Conservation (phyloP, 35 echinoderm and acorn worm species). For the Anneissia japonica region DNA sequence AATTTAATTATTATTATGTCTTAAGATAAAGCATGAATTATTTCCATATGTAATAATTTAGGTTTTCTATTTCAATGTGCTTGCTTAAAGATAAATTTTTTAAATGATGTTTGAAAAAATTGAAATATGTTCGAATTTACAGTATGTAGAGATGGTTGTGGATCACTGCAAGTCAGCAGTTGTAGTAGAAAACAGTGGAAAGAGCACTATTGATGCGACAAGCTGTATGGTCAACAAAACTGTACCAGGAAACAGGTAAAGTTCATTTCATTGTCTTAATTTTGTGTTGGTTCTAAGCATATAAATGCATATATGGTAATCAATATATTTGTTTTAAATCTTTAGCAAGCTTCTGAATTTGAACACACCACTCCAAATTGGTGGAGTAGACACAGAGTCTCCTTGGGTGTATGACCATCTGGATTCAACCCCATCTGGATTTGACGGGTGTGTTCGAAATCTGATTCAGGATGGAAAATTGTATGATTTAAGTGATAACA, state of each 20-base stretch:
- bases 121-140: neutral
- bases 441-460: conserved; percentile 77
- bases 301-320: no score
- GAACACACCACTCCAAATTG: conserved; percentile 77
- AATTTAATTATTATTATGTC: no score
- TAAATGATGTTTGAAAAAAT: neutral
- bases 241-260: conserved; percentile 27
- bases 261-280: neutral
- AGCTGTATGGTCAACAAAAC: conserved; percentile 31
- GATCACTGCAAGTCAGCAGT: conserved; percentile 49
- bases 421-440: conserved; percentile 15
- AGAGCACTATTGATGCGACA: neutral
- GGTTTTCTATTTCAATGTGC: no score
- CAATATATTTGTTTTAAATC: no score
- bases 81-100: no score
- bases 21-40: no score
- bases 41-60: no score
- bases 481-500: conserved; percentile 58
- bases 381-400: conserved; percentile 31
- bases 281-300: no score
- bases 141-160: conserved; percentile 79
- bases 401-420: neutral
- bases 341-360: conserved; percentile 58
- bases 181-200: conserved; percentile 31
- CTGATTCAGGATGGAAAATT: conserved; percentile 69